phyloP scores from a whole-genome alignment of 1,140 invertebrate species.

The Drosophila burlai region DNA sequence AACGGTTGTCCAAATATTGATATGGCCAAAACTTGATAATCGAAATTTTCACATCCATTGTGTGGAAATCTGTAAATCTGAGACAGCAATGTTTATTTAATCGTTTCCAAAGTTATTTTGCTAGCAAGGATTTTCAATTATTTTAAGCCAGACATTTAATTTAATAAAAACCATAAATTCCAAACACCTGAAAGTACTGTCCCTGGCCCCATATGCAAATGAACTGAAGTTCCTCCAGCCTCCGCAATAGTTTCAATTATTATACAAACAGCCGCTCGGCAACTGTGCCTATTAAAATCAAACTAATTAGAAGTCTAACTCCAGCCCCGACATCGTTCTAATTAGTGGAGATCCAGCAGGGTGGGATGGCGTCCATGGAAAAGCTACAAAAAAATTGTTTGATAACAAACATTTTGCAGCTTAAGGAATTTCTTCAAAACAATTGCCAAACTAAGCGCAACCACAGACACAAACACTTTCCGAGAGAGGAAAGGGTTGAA shows the following conservation, averaged over 20 bases:
- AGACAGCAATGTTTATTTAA: slow-evolving; percentile 42
- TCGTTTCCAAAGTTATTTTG: slow-evolving; percentile 3
- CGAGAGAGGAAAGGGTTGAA: background rate
- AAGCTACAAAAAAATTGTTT: slow-evolving; percentile 43
- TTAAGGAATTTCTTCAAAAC: slow-evolving; percentile 61
- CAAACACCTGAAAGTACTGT: slow-evolving; percentile 3
- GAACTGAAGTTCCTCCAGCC: slow-evolving; percentile 6
- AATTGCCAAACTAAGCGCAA: slow-evolving; percentile 60
- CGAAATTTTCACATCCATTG: slow-evolving; percentile 34
- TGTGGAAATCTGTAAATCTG: slow-evolving; percentile 22
- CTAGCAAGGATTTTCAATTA: slow-evolving; percentile 29
- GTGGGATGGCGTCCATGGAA: background rate
- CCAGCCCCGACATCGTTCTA: slow-evolving; percentile 16
- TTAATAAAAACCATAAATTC: slow-evolving; percentile 34
- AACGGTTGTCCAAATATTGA: slow-evolving; percentile 62
- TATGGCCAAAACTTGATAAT: slow-evolving; percentile 54
- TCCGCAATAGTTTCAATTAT: slow-evolving; percentile 43
- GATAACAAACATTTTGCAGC: slow-evolving; percentile 61
- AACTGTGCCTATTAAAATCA: slow-evolving; percentile 46
- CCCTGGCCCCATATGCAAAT: slow-evolving; percentile 31
- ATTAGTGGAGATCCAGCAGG: slow-evolving; percentile 23
- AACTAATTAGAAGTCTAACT: slow-evolving; percentile 45
- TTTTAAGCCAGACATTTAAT: slow-evolving; percentile 46
- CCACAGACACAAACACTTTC: slow-evolving; percentile 48
- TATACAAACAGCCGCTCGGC: slow-evolving; percentile 1